A percentile compares a stretch with the other conserved stretches of the same genome.
Conservation (phyloP, 2,888 invertebrate species). For the Sarcophaga subvicina region DNA sequence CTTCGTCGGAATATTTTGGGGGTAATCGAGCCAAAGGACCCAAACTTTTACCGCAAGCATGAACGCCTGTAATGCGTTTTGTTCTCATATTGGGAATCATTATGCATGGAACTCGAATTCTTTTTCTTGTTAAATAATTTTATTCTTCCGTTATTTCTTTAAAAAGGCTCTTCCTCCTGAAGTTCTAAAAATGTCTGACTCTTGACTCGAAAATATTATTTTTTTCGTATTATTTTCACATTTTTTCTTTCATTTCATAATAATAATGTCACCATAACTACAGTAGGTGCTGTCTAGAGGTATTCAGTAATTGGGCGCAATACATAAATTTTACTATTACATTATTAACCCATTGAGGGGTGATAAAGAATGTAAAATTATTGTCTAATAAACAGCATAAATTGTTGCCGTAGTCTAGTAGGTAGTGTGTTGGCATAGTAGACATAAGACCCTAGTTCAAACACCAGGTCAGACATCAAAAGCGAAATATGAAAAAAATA, state of each 20-base stretch:
- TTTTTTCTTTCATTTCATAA: slow-evolving; percentile 9
- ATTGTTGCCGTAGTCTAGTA: too few relatives aligned
- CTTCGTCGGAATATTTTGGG: slow-evolving; percentile 85
- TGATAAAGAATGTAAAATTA: too few relatives aligned
- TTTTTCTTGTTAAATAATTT: slow-evolving; percentile 3
- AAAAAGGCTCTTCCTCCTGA: slow-evolving; percentile 29
- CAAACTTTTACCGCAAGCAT: slow-evolving; percentile 76
- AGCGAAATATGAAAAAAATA: too few relatives aligned
- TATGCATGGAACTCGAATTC: slow-evolving; percentile 65
- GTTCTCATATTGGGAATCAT: slow-evolving; percentile 79
- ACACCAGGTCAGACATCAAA: too few relatives aligned
- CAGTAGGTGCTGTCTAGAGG: slow-evolving; percentile 1
- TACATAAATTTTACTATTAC: neutral
- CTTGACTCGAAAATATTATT: slow-evolving; percentile 14
- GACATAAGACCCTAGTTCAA: too few relatives aligned
- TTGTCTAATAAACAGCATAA: too few relatives aligned
- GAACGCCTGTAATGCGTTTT: slow-evolving; percentile 75
- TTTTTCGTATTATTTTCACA: slow-evolving; percentile 30
- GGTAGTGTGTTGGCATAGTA: too few relatives aligned
- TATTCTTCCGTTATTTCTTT: slow-evolving; percentile 25
- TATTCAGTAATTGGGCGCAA: neutral
- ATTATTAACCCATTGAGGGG: neutral
- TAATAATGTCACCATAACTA: slow-evolving; percentile 54
- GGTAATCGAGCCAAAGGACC: slow-evolving; percentile 81
- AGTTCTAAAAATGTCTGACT: slow-evolving; percentile 24